These are phyloP conservation scores for Pandemis corylana DNA, from an alignment of 2,888 invertebrate genomes.

Conservation along the genomic window DNA sequence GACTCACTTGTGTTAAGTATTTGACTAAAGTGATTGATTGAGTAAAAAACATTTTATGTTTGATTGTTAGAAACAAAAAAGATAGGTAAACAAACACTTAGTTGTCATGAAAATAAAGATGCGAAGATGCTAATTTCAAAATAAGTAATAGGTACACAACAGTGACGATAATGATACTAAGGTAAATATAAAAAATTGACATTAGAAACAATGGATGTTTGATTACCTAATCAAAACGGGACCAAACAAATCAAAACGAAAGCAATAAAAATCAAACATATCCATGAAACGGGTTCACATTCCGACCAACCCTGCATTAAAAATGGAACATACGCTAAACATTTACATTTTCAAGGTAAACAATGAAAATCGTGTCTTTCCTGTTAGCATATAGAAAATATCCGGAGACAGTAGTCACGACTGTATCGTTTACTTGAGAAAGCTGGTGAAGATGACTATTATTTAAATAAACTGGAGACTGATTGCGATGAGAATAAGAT, in stretches of 20 bases:
- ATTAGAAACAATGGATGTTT: neutral
- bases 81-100: too few species aligned
- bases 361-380: constrained; percentile 43
- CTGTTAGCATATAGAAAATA: constrained; percentile 49
- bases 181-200: neutral
- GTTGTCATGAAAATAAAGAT: too few species aligned
- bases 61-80: too few species aligned
- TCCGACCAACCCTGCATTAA: constrained; percentile 10
- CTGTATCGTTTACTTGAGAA: constrained; percentile 48
- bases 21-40: too few species aligned
- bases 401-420: constrained; percentile 51
- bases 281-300: neutral
- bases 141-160: too few species aligned
- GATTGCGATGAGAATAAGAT: constrained; percentile 22
- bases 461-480: constrained; percentile 48
- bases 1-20: too few species aligned
- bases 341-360: constrained; percentile 13
- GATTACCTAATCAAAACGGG: neutral
- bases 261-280: constrained; percentile 6
- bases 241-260: constrained; percentile 10
- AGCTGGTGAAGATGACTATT: constrained; percentile 51
- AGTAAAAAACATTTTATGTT: too few species aligned
- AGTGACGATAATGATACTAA: too few species aligned
- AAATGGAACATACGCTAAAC: constrained; percentile 11
- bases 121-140: too few species aligned